phyloP scores from a whole-genome alignment of 2,888 invertebrate species.

The Epicampocera succincta region DNA sequence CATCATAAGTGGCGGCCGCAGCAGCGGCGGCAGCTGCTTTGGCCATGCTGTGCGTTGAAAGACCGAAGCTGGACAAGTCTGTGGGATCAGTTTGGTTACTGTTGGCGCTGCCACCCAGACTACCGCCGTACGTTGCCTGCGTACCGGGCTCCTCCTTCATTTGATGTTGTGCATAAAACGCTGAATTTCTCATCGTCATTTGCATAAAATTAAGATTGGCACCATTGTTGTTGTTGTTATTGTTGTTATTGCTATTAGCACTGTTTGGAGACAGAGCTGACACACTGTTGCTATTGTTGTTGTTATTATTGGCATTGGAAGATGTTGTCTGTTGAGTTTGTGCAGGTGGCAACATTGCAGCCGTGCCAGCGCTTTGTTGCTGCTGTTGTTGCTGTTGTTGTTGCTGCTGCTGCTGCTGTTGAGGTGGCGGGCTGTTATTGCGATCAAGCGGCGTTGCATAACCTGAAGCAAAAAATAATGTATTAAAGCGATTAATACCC shows the following conservation, averaged over 20 bases:
- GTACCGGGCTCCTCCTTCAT: constrained; percentile 81
- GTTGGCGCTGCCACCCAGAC: constrained; percentile 72
- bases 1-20: constrained; percentile 73
- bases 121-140: constrained; percentile 74
- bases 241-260: constrained; percentile 73
- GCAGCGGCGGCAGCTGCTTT: constrained; percentile 72
- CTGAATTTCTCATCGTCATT: constrained; percentile 78
- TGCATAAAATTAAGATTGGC: constrained; percentile 79
- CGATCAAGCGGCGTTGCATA: constrained; percentile 79
- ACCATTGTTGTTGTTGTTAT: constrained; percentile 79
- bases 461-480: constrained; percentile 72
- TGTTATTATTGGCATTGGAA: constrained; percentile 70
- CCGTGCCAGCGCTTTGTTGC: constrained; percentile 71
- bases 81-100: constrained; percentile 77
- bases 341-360: constrained; percentile 72
- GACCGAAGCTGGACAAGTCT: constrained; percentile 78
- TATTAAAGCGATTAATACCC: background rate
- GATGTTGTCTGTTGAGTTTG: constrained; percentile 78
- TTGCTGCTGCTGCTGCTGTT: constrained; percentile 66
- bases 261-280: constrained; percentile 77
- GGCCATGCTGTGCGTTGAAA: constrained; percentile 75
- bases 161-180: constrained; percentile 79
- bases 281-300: constrained; percentile 58
- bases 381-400: constrained; percentile 81
- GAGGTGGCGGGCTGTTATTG: constrained; percentile 79